Conservation (phyloP, 2,113 vertebrate genomes). For the Myxocyprinus asiaticus region DNA sequence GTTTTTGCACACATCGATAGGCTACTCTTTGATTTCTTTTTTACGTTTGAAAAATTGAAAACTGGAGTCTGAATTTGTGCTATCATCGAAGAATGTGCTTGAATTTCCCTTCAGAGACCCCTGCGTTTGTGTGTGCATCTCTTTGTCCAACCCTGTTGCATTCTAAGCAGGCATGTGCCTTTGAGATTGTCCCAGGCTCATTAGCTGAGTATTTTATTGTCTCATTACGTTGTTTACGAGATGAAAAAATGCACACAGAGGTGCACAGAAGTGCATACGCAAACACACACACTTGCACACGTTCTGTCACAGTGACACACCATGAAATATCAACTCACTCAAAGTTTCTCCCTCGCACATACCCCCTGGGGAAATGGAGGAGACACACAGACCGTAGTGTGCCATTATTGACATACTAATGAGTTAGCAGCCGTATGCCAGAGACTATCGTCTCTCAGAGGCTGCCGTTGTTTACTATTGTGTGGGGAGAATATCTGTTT, state of each 20-base stretch:
- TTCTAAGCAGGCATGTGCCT: slow-evolving; percentile 38
- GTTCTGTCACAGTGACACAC: slow-evolving; percentile 8
- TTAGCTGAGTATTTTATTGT: slow-evolving; percentile 47
- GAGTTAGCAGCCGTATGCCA: slow-evolving; percentile 9
- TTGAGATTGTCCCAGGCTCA: slow-evolving; percentile 32
- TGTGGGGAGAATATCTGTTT: slow-evolving; percentile 32
- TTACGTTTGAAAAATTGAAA: background rate
- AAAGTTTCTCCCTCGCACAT: slow-evolving; percentile 21
- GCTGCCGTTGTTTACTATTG: background rate
- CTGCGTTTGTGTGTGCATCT: slow-evolving; percentile 2
- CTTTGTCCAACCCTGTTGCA: slow-evolving; percentile 7
- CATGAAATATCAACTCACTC: background rate
- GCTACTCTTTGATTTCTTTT: background rate
- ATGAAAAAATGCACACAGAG: slow-evolving; percentile 30
- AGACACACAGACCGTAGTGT: slow-evolving; percentile 8
- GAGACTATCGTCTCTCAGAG: background rate
- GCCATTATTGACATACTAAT: slow-evolving; percentile 47
- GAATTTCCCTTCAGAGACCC: background rate
- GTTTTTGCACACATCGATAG: background rate
- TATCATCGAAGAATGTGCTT: background rate
- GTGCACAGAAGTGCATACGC: background rate
- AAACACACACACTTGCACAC: background rate
- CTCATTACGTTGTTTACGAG: slow-evolving; percentile 45
- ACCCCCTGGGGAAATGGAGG: background rate
- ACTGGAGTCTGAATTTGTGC: background rate